A percentile compares a stretch with the other conserved stretches of the same genome.
Evolutionary conservation across 2,113 vertebrate species (phyloP).

Genomic region (Heterochromis multidens): DNA sequence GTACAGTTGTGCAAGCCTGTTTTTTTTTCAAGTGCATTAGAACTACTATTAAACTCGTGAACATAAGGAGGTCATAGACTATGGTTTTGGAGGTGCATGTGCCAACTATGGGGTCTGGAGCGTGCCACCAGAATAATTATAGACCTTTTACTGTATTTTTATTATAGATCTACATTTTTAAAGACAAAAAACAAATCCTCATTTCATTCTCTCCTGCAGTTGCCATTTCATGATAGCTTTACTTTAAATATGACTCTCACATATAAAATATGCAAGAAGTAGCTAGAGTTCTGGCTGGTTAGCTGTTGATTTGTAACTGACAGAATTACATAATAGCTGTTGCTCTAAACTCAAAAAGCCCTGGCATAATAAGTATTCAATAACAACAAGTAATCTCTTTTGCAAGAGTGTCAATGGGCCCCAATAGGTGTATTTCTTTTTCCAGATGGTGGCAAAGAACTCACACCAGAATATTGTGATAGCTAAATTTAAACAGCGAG

Average conservation of each 20-base stretch:
- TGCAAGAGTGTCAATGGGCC: too few relatives aligned
- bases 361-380: not conserved
- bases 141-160: not conserved
- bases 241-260: not conserved
- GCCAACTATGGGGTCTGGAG: slow-evolving; percentile 2
- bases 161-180: not conserved
- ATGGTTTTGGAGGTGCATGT: slow-evolving; percentile 21
- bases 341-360: not conserved
- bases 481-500: too few relatives aligned
- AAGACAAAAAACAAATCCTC: not conserved
- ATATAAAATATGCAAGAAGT: not conserved
- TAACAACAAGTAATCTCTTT: too few relatives aligned
- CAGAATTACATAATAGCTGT: not conserved
- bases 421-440: too few relatives aligned
- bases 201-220: not conserved
- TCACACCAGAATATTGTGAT: too few relatives aligned
- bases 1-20: slow-evolving; percentile 64
- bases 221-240: not conserved
- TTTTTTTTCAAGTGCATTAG: slow-evolving; percentile 73
- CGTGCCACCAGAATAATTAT: not conserved
- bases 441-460: too few relatives aligned
- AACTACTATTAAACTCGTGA: slow-evolving; percentile 78
- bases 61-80: slow-evolving; percentile 35
- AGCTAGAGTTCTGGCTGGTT: not conserved
- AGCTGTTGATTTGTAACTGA: not conserved